These are phyloP conservation scores for Magallana ariakensis DNA, from an alignment of 1,140 invertebrate genomes.

Conservation along the genomic window DNA sequence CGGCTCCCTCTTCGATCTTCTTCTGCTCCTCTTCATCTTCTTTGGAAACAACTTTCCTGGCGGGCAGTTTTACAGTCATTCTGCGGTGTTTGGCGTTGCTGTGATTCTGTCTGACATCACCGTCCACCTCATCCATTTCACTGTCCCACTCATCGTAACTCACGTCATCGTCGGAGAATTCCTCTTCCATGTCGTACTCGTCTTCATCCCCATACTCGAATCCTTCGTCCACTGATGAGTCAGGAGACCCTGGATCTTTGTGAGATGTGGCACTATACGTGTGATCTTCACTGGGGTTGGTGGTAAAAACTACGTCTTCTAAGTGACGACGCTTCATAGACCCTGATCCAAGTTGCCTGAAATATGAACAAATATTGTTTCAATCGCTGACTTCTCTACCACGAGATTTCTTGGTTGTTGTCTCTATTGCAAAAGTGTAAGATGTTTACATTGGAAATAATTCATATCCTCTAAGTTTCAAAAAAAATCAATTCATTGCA, in stretches of 20 bases:
- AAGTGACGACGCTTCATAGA: slow-evolving; percentile 45
- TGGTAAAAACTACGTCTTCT: slow-evolving; percentile 83
- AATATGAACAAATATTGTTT: slow-evolving; percentile 20
- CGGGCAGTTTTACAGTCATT: slow-evolving; percentile 30
- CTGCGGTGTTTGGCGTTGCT: background rate
- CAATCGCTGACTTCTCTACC: too few relatives aligned
- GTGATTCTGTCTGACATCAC: slow-evolving; percentile 53
- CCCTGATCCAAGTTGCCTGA: slow-evolving; percentile 49
- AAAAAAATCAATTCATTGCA: too few relatives aligned
- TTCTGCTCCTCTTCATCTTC: slow-evolving; percentile 84
- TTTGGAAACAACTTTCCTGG: slow-evolving; percentile 37
- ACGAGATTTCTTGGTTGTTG: too few relatives aligned
- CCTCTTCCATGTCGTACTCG: slow-evolving; percentile 63
- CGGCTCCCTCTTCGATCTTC: slow-evolving; percentile 88
- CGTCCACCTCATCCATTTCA: slow-evolving; percentile 69
- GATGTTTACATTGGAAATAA: too few relatives aligned
- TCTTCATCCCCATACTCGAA: slow-evolving; percentile 76
- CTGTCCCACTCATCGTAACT: slow-evolving; percentile 63
- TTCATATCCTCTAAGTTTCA: too few relatives aligned
- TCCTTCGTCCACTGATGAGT: slow-evolving; percentile 79
- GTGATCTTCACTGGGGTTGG: slow-evolving; percentile 89
- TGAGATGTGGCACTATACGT: slow-evolving; percentile 82
- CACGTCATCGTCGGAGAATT: slow-evolving; percentile 66
- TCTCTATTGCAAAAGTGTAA: too few relatives aligned
- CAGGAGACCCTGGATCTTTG: slow-evolving; percentile 68